These are phyloP conservation scores for Chromoteleia sp. DNA, from an alignment of 2,888 invertebrate species.

Conservation along the genomic window DNA sequence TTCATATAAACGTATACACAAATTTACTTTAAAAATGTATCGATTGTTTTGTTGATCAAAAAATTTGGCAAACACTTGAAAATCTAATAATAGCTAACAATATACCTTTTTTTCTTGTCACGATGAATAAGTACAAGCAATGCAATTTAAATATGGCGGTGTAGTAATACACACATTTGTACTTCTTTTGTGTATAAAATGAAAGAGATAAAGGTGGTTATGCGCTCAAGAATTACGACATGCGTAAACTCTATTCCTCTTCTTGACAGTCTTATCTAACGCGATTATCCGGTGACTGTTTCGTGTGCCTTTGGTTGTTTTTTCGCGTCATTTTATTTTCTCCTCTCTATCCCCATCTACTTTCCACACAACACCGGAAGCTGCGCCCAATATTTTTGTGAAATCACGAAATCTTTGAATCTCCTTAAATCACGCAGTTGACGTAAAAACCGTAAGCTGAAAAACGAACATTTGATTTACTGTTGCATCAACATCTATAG, in stretches of 20 bases:
- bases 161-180: conserved; percentile 16
- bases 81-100: neutral
- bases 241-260: conserved; percentile 80
- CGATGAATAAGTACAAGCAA: no score
- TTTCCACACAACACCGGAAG: conserved; percentile 69
- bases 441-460: conserved; percentile 54
- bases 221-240: conserved; percentile 71
- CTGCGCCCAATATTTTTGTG: conserved; percentile 76
- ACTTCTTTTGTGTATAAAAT: conserved; percentile 23
- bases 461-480: conserved; percentile 62
- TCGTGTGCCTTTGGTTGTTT: conserved; percentile 61
- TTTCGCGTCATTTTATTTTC: conserved; percentile 68
- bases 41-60: no score
- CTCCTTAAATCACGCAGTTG: conserved; percentile 59
- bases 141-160: conserved; percentile 9
- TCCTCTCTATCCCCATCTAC: conserved; percentile 66
- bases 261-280: conserved; percentile 82
- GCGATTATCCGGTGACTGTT: conserved; percentile 70
- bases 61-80: no score
- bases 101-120: neutral
- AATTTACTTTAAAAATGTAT: conserved; percentile 76
- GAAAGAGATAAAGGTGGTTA: conserved; percentile 51
- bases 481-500: neutral
- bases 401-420: conserved; percentile 77
- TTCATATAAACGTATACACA: no score